Conservation (phyloP, 1,140 invertebrate genomes). For the Plutomurus gul region DNA sequence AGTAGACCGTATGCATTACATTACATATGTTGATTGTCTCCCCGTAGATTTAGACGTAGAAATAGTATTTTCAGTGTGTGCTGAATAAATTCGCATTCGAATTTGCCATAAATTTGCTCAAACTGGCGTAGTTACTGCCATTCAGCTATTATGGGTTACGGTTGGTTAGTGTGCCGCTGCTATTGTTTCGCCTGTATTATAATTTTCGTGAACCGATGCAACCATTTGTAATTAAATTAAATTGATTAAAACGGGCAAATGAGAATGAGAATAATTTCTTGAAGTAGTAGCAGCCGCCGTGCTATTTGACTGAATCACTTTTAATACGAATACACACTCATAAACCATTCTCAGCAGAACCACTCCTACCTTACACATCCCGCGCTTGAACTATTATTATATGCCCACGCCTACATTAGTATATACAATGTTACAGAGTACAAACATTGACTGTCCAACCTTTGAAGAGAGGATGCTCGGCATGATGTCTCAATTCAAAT, state of each 20-base stretch:
- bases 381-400: too few species aligned
- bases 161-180: conserved; percentile 3
- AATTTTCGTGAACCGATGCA: conserved; percentile 12
- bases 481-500: too few species aligned
- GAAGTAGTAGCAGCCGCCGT: background rate
- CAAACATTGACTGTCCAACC: too few species aligned
- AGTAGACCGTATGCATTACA: background rate
- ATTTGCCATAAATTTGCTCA: conserved; percentile 29
- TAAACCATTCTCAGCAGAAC: background rate
- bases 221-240: conserved; percentile 28
- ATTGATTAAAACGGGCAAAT: conserved; percentile 27
- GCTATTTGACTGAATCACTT: background rate
- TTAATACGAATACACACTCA: background rate
- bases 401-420: too few species aligned
- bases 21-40: conserved; percentile 24
- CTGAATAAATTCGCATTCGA: conserved; percentile 29
- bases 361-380: background rate
- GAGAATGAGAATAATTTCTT: conserved; percentile 21
- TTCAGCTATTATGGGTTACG: conserved; percentile 14
- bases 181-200: background rate
- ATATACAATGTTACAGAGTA: too few species aligned
- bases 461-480: too few species aligned
- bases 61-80: background rate
- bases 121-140: background rate
- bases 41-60: conserved; percentile 16